Base-by-base conservation (phyloP, 2,888 invertebrate genomes). In the Heliconius ismenius region DNA sequence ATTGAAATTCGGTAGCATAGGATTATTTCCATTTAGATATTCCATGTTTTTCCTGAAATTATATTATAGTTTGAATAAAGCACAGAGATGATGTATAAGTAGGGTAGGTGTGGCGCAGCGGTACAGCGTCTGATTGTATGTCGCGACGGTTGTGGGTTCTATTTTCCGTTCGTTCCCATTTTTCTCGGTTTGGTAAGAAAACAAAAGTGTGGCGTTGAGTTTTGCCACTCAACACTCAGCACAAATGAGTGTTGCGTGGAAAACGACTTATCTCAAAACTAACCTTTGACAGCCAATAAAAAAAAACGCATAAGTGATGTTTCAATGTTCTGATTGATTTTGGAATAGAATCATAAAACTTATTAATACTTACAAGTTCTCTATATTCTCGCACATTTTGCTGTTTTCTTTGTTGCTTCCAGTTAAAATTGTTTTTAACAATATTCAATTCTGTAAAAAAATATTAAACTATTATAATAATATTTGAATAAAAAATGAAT, bases 11-110 rank as follows among this genome's bases (percentile, higher is more conserved):
- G 90, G 83, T 0, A 85, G 83, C 6, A 82, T 76, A 0, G 90
- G 87, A 65, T 93, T 91, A 74, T 93, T 93, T 0, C 92, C 92
- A 82, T 93, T 93, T 0, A 88, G 78, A 79, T 83, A 84, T 70
- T 91, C 90, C 82, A 87, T 83, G 76, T 88, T 89, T 83, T 89
- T 88, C 54, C 91, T 91, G 83, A 4, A 77, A 74, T 18, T 32
- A 70, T 49, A 74, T 18, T 49, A 70, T 28, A 49, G 4, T 28
- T 13, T 13, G 21, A 24, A 13, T 24, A 67, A 24, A 24, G 6
- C 49, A 2, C 2, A 11, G 10, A 32, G 18, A 70, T 49, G 13
- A 2, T 10, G 4, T 18, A 32, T 9, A 13, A 49, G 21, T 28
- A 58, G 26, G n/a, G 49, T 18, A 1, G 18, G 6, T 49, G 49